Evolutionary conservation across 2,113 vertebrate genomes (phyloP).

Genomic region (Petrocephalus microphthalmus): DNA sequence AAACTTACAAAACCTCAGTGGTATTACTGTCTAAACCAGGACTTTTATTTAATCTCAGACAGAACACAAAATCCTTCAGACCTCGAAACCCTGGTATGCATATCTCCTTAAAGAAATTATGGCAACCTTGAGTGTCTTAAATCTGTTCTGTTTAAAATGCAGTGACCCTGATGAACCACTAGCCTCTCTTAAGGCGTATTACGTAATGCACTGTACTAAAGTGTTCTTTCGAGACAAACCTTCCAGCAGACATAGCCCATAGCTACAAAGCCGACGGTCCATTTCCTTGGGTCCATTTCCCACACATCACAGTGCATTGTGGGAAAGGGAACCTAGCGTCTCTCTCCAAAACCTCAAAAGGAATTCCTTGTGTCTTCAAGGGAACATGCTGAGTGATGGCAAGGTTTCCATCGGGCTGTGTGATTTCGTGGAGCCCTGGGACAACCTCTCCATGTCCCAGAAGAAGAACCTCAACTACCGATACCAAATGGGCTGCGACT

Average conservation of each 20-base stretch:
- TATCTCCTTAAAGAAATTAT: not conserved
- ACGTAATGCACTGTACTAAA: not conserved
- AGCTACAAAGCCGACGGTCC: not conserved
- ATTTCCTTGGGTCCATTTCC: not conserved
- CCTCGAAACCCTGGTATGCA: not conserved
- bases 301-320: not conserved
- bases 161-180: not conserved
- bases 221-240: not conserved
- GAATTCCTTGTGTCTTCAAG: slow-evolving; percentile 46
- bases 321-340: not conserved
- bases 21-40: not conserved
- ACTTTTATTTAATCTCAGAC: not conserved
- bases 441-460: slow-evolving; percentile 76
- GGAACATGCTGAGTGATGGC: slow-evolving; percentile 71
- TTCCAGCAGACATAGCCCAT: not conserved
- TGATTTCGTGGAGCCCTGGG: slow-evolving; percentile 81
- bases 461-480: slow-evolving; percentile 83
- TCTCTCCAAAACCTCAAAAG: not conserved
- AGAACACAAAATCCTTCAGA: not conserved
- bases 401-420: slow-evolving; percentile 81
- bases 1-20: not conserved
- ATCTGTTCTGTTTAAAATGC: not conserved
- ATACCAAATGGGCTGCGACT: slow-evolving; percentile 85
- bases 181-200: not conserved
- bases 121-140: not conserved